A percentile compares a stretch with the other conserved stretches of the same genome.
Evolutionary conservation across 2,888 invertebrate genomes (phyloP).

Genomic region (Harpalus rufipes): DNA sequence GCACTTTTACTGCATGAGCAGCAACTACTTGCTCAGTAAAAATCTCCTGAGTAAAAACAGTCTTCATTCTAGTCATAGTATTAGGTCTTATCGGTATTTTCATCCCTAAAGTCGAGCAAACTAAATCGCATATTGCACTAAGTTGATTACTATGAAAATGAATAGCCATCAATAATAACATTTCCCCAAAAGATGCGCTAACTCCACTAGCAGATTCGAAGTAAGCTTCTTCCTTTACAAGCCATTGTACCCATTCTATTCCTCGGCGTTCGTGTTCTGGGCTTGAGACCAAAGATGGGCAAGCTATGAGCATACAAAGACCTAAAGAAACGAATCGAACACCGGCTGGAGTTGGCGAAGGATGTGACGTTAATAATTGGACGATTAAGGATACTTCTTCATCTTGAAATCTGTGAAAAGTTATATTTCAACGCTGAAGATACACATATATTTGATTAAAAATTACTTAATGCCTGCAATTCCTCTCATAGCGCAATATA

Average conservation of each 20-base stretch:
- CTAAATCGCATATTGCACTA: slow-evolving; percentile 94
- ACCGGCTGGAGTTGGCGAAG: slow-evolving; percentile 93
- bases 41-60: slow-evolving; percentile 96
- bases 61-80: slow-evolving; percentile 92
- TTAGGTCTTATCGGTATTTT: slow-evolving; percentile 93
- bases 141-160: slow-evolving; percentile 98
- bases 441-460: neutral
- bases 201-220: slow-evolving; percentile 92
- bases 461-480: slow-evolving; percentile 92
- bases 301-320: slow-evolving; percentile 95
- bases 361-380: slow-evolving; percentile 91
- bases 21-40: slow-evolving; percentile 98
- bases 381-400: slow-evolving; percentile 93
- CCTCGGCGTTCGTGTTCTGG: slow-evolving; percentile 90
- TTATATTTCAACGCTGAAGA: neutral
- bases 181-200: slow-evolving; percentile 95
- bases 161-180: slow-evolving; percentile 96
- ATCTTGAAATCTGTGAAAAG: slow-evolving; percentile 85
- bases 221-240: slow-evolving; percentile 93
- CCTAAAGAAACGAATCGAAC: slow-evolving; percentile 95
- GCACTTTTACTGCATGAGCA: slow-evolving; percentile 96
- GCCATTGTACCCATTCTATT: slow-evolving; percentile 96
- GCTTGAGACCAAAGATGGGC: slow-evolving; percentile 88
- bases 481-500: slow-evolving; percentile 95
- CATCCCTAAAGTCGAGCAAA: slow-evolving; percentile 96